Evolutionary conservation across 1,140 invertebrate genomes (phyloP), one percentile per base, ranked within the genome.

Genomic region (Temnothorax curvispinosus): DNA sequence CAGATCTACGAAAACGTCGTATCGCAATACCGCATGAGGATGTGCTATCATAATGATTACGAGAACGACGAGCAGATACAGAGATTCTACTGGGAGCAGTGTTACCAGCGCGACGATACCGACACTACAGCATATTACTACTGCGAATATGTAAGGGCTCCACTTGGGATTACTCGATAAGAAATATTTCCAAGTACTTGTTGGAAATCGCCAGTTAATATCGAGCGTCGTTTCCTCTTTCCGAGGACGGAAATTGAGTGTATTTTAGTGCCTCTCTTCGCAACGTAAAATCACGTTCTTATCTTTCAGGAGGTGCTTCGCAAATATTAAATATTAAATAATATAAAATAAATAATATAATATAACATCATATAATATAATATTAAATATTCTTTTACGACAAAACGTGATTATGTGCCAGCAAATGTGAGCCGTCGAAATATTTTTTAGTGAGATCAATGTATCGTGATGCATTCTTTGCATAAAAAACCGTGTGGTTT

Each of bases 21-120:
- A 0, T 95, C 95, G 0, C 94, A 94, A 67, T 95, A 95, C 80
- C 94, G 93, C 5, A 95, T 95, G 94, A 94, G 93, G 67, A 94
- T 95, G 94, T 95, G 95, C 78, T 95, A 95, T 58, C 94, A 95
- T 41, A 95, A 95, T 77, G 95, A 95, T 84, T 95, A 95, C 65
- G 95, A 95, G 74, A 95, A 95, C 76, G 95, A 95, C 86, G 95
- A 95, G 78, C 94, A 95, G 75, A 95, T 95, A 41, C 95, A 95
- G 77, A 91, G 94, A 38, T 95, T 95, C 54, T 95, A 95, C 64
- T 95, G 95, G 95, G 95, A 95, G 76, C 95, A 95, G 88, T 95
- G 95, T 87, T 95, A 95, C 58, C 90, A 93, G 21, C 91, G 93
- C 15, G 92, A 94, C 65, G 93, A 95, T 82, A 92, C 88, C 56